Evolutionary conservation across 2,113 vertebrate species (phyloP).

Genomic region (Leptobrachium ailaonicum): DNA sequence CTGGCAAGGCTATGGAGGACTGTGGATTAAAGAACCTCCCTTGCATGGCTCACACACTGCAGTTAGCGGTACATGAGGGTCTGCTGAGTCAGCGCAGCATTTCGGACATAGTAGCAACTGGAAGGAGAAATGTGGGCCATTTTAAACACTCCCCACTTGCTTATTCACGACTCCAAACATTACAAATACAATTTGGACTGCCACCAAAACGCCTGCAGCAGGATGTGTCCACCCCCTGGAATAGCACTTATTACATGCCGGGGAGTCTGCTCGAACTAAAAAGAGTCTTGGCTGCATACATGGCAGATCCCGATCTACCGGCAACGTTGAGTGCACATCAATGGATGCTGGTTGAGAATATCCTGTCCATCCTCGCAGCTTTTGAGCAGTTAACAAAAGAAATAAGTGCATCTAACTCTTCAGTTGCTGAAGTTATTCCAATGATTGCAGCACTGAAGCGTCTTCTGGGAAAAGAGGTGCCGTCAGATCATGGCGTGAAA

Average conservation of each 20-base stretch:
- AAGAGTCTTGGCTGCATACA: background rate
- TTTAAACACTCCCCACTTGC: background rate
- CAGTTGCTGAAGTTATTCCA: slow-evolving; percentile 3
- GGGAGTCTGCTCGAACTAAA: background rate
- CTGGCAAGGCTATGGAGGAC: background rate
- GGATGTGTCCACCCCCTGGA: background rate
- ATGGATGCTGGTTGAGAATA: slow-evolving; percentile 3
- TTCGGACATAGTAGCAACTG: background rate
- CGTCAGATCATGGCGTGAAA: background rate
- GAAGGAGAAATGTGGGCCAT: background rate
- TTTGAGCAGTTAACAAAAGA: background rate
- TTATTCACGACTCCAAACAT: slow-evolving; percentile 4
- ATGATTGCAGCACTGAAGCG: slow-evolving; percentile 8
- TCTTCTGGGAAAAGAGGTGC: slow-evolving; percentile 4
- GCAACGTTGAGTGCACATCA: slow-evolving; percentile 2
- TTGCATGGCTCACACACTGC: slow-evolving; percentile 1
- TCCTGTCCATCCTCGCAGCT: background rate
- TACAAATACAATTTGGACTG: slow-evolving; percentile 2
- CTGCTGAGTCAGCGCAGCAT: slow-evolving; percentile 3
- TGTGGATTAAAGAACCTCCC: background rate
- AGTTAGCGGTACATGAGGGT: background rate
- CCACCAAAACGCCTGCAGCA: background rate
- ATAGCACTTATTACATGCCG: background rate
- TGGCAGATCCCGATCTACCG: background rate
- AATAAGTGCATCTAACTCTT: background rate